phyloP scores from a whole-genome alignment of 2,888 invertebrate genomes.

The Campaea margaritaria region DNA sequence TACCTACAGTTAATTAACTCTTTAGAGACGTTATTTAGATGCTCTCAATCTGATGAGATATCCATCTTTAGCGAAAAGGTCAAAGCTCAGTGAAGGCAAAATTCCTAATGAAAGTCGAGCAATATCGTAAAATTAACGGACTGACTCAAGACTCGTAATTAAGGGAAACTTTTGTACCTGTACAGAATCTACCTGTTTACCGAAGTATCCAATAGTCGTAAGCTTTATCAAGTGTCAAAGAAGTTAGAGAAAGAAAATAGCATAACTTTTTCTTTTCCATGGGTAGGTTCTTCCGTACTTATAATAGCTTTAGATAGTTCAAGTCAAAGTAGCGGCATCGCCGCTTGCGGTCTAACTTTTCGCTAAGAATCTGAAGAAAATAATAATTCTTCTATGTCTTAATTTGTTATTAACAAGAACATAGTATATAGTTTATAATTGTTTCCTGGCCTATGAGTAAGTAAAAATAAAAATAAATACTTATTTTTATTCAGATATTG shows the following conservation, averaged over 20 bases:
- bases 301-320: too few species aligned
- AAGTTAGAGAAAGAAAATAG: constrained; percentile 24
- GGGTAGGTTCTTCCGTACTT: too few species aligned
- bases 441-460: too few species aligned
- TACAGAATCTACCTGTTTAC: constrained; percentile 21
- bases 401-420: neutral
- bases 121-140: constrained; percentile 44
- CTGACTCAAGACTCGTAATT: constrained; percentile 40
- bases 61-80: constrained; percentile 22
- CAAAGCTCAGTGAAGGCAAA: constrained; percentile 12
- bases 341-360: too few species aligned
- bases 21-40: constrained; percentile 18
- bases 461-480: too few species aligned
- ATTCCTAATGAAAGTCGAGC: constrained; percentile 22
- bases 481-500: too few species aligned
- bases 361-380: too few species aligned
- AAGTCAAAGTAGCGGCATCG: too few species aligned
- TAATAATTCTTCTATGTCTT: neutral
- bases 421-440: too few species aligned
- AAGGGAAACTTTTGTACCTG: constrained; percentile 36
- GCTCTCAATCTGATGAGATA: constrained; percentile 20
- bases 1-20: constrained; percentile 34
- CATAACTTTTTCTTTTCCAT: constrained; percentile 5
- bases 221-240: constrained; percentile 41
- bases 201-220: constrained; percentile 39